A percentile compares a stretch with the other conserved stretches of the same genome.
Conservation (phyloP, 2,113 vertebrate genomes). For the Daubentonia madagascariensis region DNA sequence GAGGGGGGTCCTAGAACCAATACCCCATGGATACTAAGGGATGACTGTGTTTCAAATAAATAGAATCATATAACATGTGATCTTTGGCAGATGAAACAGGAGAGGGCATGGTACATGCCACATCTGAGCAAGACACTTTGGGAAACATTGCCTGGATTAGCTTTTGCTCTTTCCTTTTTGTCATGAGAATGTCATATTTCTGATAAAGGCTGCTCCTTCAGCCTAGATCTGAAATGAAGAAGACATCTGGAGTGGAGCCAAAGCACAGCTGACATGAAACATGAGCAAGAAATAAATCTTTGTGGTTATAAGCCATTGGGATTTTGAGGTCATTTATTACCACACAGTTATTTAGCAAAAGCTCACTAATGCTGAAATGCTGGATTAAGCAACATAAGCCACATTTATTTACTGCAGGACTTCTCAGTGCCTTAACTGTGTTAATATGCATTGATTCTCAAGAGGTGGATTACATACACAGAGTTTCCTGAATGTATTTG, state of each 20-base stretch:
- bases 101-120: neutral
- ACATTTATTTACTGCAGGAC: neutral
- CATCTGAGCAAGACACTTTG: neutral
- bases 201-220: neutral
- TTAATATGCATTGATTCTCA: neutral
- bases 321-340: neutral
- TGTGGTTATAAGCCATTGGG: neutral
- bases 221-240: neutral
- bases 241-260: neutral
- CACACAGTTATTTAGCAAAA: neutral
- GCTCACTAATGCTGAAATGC: neutral
- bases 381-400: neutral
- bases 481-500: neutral
- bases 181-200: neutral
- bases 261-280: neutral
- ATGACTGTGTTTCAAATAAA: neutral
- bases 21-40: neutral
- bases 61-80: neutral
- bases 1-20: neutral
- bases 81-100: neutral
- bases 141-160: neutral
- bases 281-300: neutral
- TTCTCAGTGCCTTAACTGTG: neutral
- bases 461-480: neutral
- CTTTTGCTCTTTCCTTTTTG: neutral